Evolutionary conservation across 2,888 invertebrate species (phyloP), one percentile per base, ranked within the genome.

Genomic region (Isoperla grammatica): DNA sequence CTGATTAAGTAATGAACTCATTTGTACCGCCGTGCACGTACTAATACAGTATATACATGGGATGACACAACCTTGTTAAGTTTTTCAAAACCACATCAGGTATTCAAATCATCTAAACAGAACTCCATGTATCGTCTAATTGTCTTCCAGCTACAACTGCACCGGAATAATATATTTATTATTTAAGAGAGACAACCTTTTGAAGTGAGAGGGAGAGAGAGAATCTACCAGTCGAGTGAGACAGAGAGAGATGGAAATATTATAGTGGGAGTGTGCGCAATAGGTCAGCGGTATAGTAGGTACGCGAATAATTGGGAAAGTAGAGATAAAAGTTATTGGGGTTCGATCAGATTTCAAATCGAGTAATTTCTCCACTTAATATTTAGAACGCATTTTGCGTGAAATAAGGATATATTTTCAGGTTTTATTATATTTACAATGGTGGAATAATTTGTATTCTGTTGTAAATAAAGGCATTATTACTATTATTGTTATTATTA

Each of bases 31-130:
- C 57, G 37, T 23, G 50, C 62, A 62, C 62, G 62, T 60, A 56
- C 17, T 15, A 53, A 57, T 62, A 57, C 53, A 62, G 40, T 59
- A 53, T 60, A 54, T 53, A 43, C 60, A 60, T 19, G 53, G 46
- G 49, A 57, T 62, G 57, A 62, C 57, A 57, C 57, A 54, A 62
- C 57, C 62, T 60, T 59, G 57, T 58, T 63, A 61, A 35, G 45
- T 56, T 46, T 56, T 56, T 48, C 29, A 15, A 53, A 50, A 39
- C 46, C 43, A 15, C 59, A 56, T 56, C 63, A 59, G 56, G 54
- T 57, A 63, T 63, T 56, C 54, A 58, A 53, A 61, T 61, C 56
- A 59, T 58, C 53, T 23, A 37, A 58, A 61, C 48, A 40, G 45
- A 45, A 45, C 15, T 45, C 3, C 45, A 45, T 45, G 45, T 13